These are phyloP conservation scores for Tetramorium parvispinum DNA, from an alignment of 1,140 invertebrate species.

Conservation along the genomic window DNA sequence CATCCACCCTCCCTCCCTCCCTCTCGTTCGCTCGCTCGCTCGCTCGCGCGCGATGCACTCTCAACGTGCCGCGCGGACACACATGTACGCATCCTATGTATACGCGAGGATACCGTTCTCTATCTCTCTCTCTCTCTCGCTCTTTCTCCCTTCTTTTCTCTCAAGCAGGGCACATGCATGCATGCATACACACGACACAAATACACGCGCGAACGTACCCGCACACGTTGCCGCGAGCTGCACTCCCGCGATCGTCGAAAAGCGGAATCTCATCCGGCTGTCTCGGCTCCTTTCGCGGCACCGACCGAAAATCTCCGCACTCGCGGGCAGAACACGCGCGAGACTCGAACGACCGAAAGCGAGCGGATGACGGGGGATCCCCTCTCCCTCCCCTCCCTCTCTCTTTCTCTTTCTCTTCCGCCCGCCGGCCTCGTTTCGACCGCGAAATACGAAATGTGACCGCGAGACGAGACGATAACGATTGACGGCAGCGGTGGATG, in stretches of 20 bases:
- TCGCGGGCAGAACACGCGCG: neutral
- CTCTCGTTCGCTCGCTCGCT: constrained; percentile 30
- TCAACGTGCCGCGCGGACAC: constrained; percentile 14
- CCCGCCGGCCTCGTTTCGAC: constrained; percentile 37
- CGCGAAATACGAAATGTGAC: constrained; percentile 78
- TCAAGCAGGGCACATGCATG: neutral
- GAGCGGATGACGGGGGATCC: neutral
- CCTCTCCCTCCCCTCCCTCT: neutral
- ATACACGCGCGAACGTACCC: neutral
- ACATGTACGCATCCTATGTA: neutral
- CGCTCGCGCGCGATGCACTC: constrained; percentile 38
- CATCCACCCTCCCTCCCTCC: too few relatives aligned
- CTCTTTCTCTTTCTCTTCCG: neutral
- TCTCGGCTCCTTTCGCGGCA: neutral
- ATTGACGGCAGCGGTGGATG: constrained; percentile 43
- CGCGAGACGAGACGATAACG: constrained; percentile 18
- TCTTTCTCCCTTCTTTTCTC: neutral
- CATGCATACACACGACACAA: neutral
- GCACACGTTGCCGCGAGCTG: constrained; percentile 16
- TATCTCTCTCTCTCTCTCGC: constrained; percentile 9
- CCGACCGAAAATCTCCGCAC: neutral
- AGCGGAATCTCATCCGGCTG: neutral
- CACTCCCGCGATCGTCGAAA: constrained; percentile 18
- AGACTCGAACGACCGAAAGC: neutral
- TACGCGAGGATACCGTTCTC: neutral